Base-by-base conservation (phyloP, 2,888 invertebrate species). In the Caenorhabditis zanzibari region DNA sequence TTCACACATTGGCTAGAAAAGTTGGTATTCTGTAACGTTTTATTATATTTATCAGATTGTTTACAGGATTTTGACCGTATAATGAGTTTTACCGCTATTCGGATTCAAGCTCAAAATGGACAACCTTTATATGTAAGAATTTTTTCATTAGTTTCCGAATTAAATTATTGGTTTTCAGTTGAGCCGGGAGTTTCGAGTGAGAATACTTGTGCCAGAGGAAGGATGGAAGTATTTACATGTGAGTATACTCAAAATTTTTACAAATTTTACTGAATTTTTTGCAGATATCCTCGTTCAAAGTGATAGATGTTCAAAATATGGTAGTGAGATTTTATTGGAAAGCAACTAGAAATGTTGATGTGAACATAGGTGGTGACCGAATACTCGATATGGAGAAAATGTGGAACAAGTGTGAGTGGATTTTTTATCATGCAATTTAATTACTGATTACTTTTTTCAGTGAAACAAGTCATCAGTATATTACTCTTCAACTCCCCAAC, bases 41-140 rank as follows among this genome's bases (percentile, higher is more conserved):
- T n/a, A 10, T 16, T 5, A 19, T 47, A 5, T 7, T 47, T n/a
- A n/a, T 19, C 2, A 26, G 10, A 14, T 2, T 26, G 6, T 26
- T 54, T 54, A 14, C 14, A 35, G 61, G 61, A 38, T 61, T 61
- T 61, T 7, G 41, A 61, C 24, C 19, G 38, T 12, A 61, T 61
- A 9, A 19, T 38, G 41, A 24, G 14, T 6, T 14, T 41, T 12
- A 61, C 41, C 7, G 38, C 38, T 6, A 61, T 61, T 5, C 41
- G 22, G 9, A 35, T n/a, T 9, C n/a, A 35, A 7, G 1, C 6
- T 0, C 28, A 19, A n/a, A 24, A 19, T 1, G 35, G 35, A n/a
- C 1, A 16, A 19, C 32, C 32, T 35, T 19, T 58, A 1, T 10
- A 9, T 32, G 58, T 58, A 19, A 28, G 28, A 5, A 2, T 19